Conservation (phyloP, 2,888 invertebrate species). For the Leucania comma region DNA sequence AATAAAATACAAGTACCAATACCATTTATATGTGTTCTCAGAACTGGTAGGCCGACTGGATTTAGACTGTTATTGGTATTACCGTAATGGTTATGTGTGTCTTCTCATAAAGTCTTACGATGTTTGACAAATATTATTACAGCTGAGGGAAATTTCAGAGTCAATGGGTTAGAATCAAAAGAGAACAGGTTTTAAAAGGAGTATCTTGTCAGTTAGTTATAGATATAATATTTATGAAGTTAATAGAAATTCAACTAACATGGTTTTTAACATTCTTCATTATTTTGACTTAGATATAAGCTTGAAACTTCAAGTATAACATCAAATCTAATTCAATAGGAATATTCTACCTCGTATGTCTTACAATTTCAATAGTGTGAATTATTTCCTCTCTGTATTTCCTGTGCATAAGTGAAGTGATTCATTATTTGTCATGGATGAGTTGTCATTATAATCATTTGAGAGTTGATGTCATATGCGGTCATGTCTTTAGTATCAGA, state of each 20-base stretch:
- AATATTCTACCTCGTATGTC: not conserved
- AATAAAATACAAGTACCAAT: conserved; percentile 46
- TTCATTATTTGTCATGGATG: conserved; percentile 28
- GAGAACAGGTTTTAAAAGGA: too few relatives aligned
- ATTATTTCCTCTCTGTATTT: conserved; percentile 13
- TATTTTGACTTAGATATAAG: too few relatives aligned
- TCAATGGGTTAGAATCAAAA: not conserved
- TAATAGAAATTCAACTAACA: not conserved
- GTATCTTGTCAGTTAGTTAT: not conserved
- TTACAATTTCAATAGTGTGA: not conserved
- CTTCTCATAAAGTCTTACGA: conserved; percentile 16
- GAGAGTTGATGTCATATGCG: conserved; percentile 4
- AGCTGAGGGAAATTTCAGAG: not conserved
- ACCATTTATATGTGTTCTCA: conserved; percentile 45
- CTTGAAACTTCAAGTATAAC: not conserved
- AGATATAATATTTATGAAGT: not conserved
- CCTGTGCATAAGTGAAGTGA: conserved; percentile 21
- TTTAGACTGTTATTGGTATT: conserved; percentile 43
- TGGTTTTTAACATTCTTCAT: too few relatives aligned
- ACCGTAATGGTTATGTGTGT: conserved; percentile 27
- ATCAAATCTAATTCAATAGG: conserved; percentile 8
- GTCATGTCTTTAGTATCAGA: not conserved
- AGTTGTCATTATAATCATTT: not conserved
- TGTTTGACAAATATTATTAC: conserved; percentile 14
- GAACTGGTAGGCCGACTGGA: conserved; percentile 35